Conservation (phyloP, 2,113 vertebrate genomes). For the Neogale vison region DNA sequence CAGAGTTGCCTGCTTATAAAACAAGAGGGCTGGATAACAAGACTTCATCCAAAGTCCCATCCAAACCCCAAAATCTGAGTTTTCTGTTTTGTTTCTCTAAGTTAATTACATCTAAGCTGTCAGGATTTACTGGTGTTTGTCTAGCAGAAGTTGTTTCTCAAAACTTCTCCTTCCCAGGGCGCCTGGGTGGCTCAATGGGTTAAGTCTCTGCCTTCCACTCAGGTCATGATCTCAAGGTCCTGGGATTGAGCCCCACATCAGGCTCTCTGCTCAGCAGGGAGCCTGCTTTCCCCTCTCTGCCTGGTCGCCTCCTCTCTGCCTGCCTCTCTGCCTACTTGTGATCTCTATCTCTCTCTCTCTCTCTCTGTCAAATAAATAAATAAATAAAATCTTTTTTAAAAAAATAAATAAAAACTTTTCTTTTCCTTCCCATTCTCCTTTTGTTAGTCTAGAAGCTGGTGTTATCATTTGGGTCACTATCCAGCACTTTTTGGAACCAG, state of each 20-base stretch:
- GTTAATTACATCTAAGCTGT: background rate
- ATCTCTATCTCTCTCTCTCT: too few species aligned
- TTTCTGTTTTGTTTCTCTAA: slow-evolving; percentile 39
- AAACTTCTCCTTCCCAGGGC: background rate
- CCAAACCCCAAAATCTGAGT: background rate
- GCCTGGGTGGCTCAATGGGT: too few species aligned
- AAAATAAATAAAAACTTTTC: background rate
- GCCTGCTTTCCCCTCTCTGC: too few species aligned
- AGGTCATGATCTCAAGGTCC: too few species aligned
- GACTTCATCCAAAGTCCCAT: background rate
- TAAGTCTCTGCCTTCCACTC: too few species aligned
- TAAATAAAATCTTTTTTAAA: too few species aligned
- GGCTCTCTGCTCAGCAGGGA: too few species aligned
- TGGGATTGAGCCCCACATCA: too few species aligned
- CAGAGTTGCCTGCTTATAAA: background rate
- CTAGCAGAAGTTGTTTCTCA: background rate
- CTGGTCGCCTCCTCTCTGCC: too few species aligned
- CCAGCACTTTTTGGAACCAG: slow-evolving; percentile 30
- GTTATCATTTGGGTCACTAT: slow-evolving; percentile 20
- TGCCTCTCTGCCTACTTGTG: too few species aligned
- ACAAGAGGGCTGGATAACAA: background rate
- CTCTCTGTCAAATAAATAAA: too few species aligned
- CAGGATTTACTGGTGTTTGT: background rate
- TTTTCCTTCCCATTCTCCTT: background rate
- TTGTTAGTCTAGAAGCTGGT: background rate